Percentiles rank a stretch among this genome's conserved stretches.
Conservation (phyloP, 2,888 invertebrate species). For the Anthoptus insignis region DNA sequence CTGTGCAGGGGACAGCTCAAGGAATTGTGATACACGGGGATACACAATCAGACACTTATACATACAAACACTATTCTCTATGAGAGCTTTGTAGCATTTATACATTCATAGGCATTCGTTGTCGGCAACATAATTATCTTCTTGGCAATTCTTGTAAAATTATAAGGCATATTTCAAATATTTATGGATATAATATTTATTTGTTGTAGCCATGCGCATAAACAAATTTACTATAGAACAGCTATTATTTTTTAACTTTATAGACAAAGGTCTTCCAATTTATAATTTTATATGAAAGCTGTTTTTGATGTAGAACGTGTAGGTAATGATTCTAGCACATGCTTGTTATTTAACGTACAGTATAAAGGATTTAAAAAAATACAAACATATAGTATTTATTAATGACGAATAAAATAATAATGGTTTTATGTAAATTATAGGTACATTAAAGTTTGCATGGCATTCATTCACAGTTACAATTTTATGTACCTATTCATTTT, state of each 20-base stretch:
- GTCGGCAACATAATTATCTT: not conserved
- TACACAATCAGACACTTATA: slow-evolving; percentile 44
- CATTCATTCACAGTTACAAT: no score
- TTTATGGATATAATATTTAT: no score
- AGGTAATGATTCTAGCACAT: slow-evolving; percentile 20
- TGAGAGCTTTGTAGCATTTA: slow-evolving; percentile 17
- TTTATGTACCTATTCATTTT: no score
- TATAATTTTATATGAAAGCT: not conserved
- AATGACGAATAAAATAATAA: no score
- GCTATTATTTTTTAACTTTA: not conserved
- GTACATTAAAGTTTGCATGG: no score
- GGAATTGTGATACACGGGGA: slow-evolving; percentile 56
- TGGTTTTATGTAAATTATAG: no score
- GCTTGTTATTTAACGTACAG: not conserved
- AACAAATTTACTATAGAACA: not conserved
- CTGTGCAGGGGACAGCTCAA: slow-evolving; percentile 71
- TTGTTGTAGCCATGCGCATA: not conserved
- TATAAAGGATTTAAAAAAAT: no score
- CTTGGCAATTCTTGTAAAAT: not conserved
- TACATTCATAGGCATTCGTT: slow-evolving; percentile 10
- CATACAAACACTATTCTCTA: slow-evolving; percentile 72
- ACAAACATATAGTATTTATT: no score
- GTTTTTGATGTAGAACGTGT: slow-evolving; percentile 5
- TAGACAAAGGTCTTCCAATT: not conserved
- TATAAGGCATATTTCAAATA: not conserved